These are phyloP conservation scores for Zaprionus gabonicus DNA, from an alignment of 1,140 invertebrate genomes.

Conservation along the genomic window DNA sequence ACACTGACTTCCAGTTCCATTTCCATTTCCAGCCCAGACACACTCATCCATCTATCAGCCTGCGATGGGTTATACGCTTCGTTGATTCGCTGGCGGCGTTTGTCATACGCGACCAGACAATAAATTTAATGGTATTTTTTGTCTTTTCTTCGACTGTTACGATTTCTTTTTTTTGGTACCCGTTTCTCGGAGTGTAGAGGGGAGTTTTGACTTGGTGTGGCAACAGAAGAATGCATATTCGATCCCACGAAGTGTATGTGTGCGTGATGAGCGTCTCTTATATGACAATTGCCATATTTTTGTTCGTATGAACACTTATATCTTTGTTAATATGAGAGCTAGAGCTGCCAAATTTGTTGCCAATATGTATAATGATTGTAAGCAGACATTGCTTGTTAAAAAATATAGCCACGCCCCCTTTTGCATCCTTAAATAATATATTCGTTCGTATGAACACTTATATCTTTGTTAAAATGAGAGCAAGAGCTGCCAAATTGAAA, in stretches of 20 bases:
- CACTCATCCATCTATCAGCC: constrained; percentile 35
- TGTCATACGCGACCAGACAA: constrained; percentile 68
- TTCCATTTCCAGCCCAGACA: constrained; percentile 28
- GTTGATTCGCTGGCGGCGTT: constrained; percentile 51
- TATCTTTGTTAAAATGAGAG: background rate
- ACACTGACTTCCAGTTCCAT: background rate
- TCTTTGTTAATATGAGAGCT: background rate
- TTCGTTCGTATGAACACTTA: background rate
- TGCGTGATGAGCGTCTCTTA: background rate
- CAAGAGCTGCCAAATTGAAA: background rate
- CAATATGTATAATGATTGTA: no score
- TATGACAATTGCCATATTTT: background rate
- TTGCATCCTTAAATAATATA: no score
- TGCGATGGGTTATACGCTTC: constrained; percentile 31
- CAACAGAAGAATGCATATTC: no score
- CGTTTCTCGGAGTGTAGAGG: background rate
- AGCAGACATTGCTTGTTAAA: no score
- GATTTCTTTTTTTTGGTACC: constrained; percentile 41
- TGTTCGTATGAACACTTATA: background rate
- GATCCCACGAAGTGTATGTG: background rate
- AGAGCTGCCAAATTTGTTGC: background rate
- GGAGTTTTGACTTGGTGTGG: background rate
- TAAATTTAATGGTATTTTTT: constrained; percentile 54
- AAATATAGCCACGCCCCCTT: no score
- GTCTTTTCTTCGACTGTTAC: constrained; percentile 37